Base-by-base conservation (phyloP, 2,888 invertebrate genomes). In the Athrips mouffetella region DNA sequence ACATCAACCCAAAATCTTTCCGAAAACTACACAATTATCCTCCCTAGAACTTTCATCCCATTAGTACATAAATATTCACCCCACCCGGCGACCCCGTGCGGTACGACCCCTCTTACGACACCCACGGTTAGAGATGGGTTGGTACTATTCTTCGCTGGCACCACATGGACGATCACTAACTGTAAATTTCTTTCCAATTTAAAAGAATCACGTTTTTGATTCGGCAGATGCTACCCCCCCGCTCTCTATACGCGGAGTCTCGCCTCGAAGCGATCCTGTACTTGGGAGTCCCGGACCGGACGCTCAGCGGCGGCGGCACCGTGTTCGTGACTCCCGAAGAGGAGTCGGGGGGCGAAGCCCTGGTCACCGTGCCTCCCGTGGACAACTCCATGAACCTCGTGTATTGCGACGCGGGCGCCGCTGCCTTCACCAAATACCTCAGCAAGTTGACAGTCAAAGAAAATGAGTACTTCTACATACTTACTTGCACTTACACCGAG, bases 371-470 rank as follows among this genome's bases (percentile, higher is more conserved):
- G 51, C 91, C 92, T 44, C 90, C 92, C 0, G 84, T 81, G 42
- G 89, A 91, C 70, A 94, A 94, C 84, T 89, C 91, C 40, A 80
- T 94, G 10, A 91, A 90, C 75, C 87, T 94, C 29, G 92, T 94
- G 45, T 88, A 85, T 78, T 74, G 90, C 89, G 71, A 90, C 88
- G 67, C 83, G 60, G 87, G 86, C 63, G 81, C 84, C 46, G 84
- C 85, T 40, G 60, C 75, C 62, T 89, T 89, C 79, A 80, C 86
- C 53, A 83, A 85, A 65, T 86, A 89, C 72, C 66, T 83, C 46
- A 75, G 76, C 65, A 66, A 64, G 48, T 67, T 88, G 50, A 64
- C 81, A 20, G 56, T 70, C 69, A 44, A 51, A 13, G 54, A 58
- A 8, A 51, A 30, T 15, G 65, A 69, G 21, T 57, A 52, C 55